Evolutionary conservation across 2,888 invertebrate genomes (phyloP).

Genomic region (Agrochola litura): DNA sequence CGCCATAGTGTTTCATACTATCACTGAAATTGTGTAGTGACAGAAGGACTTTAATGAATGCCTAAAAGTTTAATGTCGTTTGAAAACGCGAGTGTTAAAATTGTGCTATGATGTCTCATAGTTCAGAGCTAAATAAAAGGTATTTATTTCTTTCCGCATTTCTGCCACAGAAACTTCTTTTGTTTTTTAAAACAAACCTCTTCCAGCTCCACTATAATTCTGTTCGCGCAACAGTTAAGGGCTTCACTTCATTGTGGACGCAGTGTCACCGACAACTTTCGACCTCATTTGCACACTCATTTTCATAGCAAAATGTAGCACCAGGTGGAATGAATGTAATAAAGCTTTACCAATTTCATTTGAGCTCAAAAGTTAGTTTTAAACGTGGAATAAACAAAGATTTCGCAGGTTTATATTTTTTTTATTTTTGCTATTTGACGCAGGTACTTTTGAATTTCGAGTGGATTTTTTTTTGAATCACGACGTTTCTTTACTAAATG

Average conservation of each 20-base stretch:
- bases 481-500: neutral
- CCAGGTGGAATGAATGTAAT: slow-evolving; percentile 68
- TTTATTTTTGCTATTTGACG: slow-evolving; percentile 8
- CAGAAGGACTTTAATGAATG: neutral
- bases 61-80: neutral
- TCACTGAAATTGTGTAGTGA: neutral
- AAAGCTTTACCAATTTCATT: slow-evolving; percentile 64
- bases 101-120: too few relatives aligned
- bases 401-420: neutral
- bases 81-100: neutral
- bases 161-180: neutral
- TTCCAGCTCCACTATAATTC: slow-evolving; percentile 57
- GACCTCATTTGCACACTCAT: slow-evolving; percentile 76
- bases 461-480: neutral
- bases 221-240: slow-evolving; percentile 71
- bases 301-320: slow-evolving; percentile 71
- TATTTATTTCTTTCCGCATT: neutral
- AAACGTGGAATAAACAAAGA: slow-evolving; percentile 30
- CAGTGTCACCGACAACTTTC: slow-evolving; percentile 71
- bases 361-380: slow-evolving; percentile 34
- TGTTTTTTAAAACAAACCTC: slow-evolving; percentile 17
- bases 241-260: slow-evolving; percentile 67
- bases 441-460: neutral
- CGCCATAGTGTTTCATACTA: neutral
- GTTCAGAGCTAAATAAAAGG: neutral